Percentiles rank a stretch among this genome's conserved stretches.
These are phyloP conservation scores for Melanotaenia boesemani DNA, from an alignment of 2,797 vertebrate species.

Conservation along the genomic window DNA sequence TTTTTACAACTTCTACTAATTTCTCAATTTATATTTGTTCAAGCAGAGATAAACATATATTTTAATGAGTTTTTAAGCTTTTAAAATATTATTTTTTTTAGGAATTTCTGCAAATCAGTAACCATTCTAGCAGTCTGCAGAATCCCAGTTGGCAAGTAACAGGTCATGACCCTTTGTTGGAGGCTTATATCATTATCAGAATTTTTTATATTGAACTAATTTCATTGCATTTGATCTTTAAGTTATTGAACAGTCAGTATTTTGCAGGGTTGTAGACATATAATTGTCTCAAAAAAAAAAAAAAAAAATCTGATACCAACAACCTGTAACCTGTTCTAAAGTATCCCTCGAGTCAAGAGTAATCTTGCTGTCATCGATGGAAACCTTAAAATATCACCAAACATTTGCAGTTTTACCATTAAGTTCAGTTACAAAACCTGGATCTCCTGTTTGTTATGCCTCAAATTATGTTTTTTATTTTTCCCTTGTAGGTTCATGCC, in stretches of 20 bases:
- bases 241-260: not conserved
- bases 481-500: constrained; percentile 80
- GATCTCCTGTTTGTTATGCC: too few species aligned
- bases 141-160: not conserved
- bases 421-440: not conserved
- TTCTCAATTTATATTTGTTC: not conserved
- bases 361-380: not conserved
- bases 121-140: not conserved
- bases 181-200: not conserved
- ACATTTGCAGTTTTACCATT: not conserved
- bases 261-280: not conserved
- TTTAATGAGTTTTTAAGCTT: too few species aligned
- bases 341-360: not conserved
- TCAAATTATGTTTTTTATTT: not conserved
- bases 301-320: not conserved
- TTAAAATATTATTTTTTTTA: not conserved
- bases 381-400: not conserved
- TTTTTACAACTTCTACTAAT: not conserved
- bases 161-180: not conserved
- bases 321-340: not conserved
- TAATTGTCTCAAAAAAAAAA: not conserved
- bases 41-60: not conserved
- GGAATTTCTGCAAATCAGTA: not conserved
- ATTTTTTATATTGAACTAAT: not conserved
- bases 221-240: not conserved